Base-by-base conservation (phyloP, 2,888 invertebrate species). In the Cataglyphis rosenhaueri region DNA sequence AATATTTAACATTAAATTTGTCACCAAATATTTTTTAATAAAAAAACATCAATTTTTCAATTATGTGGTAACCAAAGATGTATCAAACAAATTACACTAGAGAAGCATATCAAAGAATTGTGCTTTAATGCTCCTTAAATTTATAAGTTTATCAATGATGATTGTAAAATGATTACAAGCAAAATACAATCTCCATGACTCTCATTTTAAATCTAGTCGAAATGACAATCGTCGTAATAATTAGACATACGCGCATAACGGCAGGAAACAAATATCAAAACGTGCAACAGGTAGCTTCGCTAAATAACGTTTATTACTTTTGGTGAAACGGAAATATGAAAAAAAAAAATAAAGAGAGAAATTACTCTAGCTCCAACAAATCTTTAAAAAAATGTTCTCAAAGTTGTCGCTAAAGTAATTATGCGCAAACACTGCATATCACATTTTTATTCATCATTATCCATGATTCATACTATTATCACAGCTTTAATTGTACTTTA, bases 251-350 rank as follows among this genome's bases (percentile, higher is more conserved):
- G 71, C 59, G 59, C 71, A 79, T 59, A 44, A 18, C 78, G 35
- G 59, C 59, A 59, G 70, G 44, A 79, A 79, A 79, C 44, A 71
- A 79, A 79, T 79, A 79, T 71, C 78, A 78, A 78, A 78, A 78
- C 44, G 59, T 71, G 78, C 78, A 79, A 79, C 78, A 79, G 78
- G 78, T 79, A 71, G 78, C 59, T 79, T 79, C 44, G 55, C 35
- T 41, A 79, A 79, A 79, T 79, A 79, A 79, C 44, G 70, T 79
- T 79, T 59, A 78, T 78, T 70, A 79, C 70, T 79, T 79, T 71
- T 71, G 78, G 57, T 29, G 57, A 44, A 59, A 59, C 4, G 21
- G 70, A 70, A 21, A n/a, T 57, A 1, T 35, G 25, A 38, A 41
- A n/a, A 71, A 55, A 70, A 70, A 59, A 78, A 70, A 55, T 44